A percentile compares a stretch with the other conserved stretches of the same genome.
These are phyloP conservation scores for Luidia sarsii DNA, from an alignment of 53 echinoderm and acorn worm genomes.

Conservation along the genomic window DNA sequence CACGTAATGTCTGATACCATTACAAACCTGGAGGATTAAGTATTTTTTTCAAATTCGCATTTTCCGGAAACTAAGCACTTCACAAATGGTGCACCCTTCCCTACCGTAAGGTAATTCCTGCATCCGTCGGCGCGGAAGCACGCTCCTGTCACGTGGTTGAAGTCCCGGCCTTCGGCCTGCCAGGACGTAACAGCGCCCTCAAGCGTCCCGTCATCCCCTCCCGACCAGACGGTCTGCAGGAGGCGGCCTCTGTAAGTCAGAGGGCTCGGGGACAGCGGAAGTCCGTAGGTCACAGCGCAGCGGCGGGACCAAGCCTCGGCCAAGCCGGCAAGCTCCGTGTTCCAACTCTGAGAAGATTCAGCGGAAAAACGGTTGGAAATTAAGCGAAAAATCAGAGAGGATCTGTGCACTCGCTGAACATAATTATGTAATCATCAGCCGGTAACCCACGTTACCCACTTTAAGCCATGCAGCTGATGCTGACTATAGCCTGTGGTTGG, in stretches of 20 bases:
- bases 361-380: too few species aligned
- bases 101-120: constrained; percentile 30
- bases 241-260: constrained; percentile 1
- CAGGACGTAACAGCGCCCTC: constrained; percentile 24
- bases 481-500: too few species aligned
- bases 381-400: too few species aligned
- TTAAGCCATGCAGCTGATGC: too few species aligned
- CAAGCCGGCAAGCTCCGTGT: not conserved
- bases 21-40: too few species aligned
- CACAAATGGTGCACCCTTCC: too few species aligned
- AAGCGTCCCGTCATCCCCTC: not conserved
- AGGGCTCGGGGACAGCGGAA: constrained; percentile 6
- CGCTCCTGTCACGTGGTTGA: constrained; percentile 16
- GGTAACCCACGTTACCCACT: too few species aligned
- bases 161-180: not conserved
- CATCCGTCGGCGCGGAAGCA: constrained; percentile 24
- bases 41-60: too few species aligned
- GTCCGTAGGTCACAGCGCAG: constrained; percentile 19
- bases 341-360: constrained; percentile 20
- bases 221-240: constrained; percentile 22
- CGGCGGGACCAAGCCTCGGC: constrained; percentile 32
- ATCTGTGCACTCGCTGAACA: too few species aligned
- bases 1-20: too few species aligned
- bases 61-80: too few species aligned
- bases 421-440: too few species aligned